A percentile compares a stretch with the other conserved stretches of the same genome.
Conservation (phyloP, 2,888 invertebrate species). For the Mythimna albipuncta region DNA sequence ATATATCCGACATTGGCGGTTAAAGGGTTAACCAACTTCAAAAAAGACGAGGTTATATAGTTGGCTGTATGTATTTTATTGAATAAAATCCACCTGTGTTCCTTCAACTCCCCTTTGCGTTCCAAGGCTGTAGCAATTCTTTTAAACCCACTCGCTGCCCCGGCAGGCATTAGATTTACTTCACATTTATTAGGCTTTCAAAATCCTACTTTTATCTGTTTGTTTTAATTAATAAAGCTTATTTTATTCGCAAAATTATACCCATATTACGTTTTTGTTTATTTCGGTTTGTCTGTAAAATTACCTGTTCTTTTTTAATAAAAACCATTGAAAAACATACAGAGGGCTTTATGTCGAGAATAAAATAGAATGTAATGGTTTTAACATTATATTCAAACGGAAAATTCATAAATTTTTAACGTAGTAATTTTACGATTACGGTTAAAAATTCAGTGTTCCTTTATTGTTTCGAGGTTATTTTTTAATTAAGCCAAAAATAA, state of each 20-base stretch:
- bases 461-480: not conserved
- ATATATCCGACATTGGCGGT: too few species aligned
- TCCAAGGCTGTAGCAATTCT: too few species aligned
- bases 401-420: not conserved
- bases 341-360: not conserved
- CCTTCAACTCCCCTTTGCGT: too few species aligned
- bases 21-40: too few species aligned
- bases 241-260: constrained; percentile 16
- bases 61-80: too few species aligned
- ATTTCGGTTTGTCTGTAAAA: not conserved
- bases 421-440: not conserved
- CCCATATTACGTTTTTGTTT: constrained; percentile 8
- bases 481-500: not conserved
- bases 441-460: not conserved
- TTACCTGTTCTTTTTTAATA: constrained; percentile 2
- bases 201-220: not conserved
- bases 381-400: constrained; percentile 4
- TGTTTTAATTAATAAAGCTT: constrained; percentile 27
- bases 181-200: not conserved
- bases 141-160: too few species aligned
- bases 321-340: constrained; percentile 10
- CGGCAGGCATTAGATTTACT: not conserved
- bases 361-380: constrained; percentile 16
- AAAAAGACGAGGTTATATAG: too few species aligned
- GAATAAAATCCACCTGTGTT: too few species aligned